These are phyloP conservation scores for Unio delphinus DNA, from an alignment of 2,888 invertebrate species.

Conservation along the genomic window DNA sequence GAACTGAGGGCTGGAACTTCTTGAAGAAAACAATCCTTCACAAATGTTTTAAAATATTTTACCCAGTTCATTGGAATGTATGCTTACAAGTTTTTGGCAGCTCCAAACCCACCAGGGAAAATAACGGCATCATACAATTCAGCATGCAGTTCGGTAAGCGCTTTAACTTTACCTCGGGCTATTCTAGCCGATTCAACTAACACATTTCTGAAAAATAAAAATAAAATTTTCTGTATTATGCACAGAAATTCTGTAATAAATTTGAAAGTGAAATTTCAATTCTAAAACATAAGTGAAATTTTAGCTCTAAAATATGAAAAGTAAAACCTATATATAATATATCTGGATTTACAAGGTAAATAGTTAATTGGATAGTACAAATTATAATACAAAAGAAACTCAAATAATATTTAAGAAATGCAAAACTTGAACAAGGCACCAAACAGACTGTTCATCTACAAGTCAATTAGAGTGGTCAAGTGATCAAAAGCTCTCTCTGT, in stretches of 20 bases:
- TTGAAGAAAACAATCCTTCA: no score
- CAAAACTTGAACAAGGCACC: no score
- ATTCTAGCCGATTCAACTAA: conserved; percentile 75
- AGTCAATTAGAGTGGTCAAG: no score
- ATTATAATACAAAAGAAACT: no score
- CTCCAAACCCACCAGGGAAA: conserved; percentile 77
- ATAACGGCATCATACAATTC: conserved; percentile 73
- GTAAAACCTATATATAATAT: no score
- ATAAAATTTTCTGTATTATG: background rate
- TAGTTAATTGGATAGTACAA: no score
- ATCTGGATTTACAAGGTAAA: no score
- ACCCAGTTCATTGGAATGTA: conserved; percentile 3
- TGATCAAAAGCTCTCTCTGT: no score
- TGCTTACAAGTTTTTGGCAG: conserved; percentile 75
- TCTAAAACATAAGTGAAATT: background rate
- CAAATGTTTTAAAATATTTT: no score
- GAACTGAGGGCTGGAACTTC: no score
- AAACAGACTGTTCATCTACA: no score
- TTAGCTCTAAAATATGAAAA: background rate
- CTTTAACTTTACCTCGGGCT: conserved; percentile 72
- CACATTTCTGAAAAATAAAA: conserved; percentile 70
- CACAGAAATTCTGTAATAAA: background rate
- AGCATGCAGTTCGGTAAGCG: conserved; percentile 70
- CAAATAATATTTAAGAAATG: no score
- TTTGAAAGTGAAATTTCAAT: background rate